Base-by-base conservation (phyloP, 2,113 vertebrate genomes). In the Symphodus melops region DNA sequence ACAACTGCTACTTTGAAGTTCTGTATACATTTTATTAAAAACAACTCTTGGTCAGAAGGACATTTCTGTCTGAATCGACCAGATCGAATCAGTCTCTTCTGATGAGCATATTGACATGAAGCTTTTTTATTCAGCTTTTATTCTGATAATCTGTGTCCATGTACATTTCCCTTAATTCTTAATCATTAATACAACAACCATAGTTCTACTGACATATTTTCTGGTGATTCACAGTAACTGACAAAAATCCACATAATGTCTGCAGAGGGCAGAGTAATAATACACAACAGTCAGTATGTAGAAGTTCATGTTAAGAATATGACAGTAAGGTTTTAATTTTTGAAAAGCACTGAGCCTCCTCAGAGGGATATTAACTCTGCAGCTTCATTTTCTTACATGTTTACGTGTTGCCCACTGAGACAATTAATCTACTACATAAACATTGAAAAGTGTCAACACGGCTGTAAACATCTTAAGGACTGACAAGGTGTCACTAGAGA, bases 281-380 rank as follows among this genome's bases (percentile, higher is more conserved):
- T 52, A 23, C 53, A 37, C 53, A n/a, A 36, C 10, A 21, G 46
- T 12, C 51, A 67, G 75, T 48, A 56, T 12, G 8, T 2, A 23
- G 13, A 41, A 66, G 66, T 56, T 66, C 64, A 59, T 77, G 65
- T 74, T 53, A 53, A 85, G 70, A 79, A 64, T 56, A 25, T n/a
- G n/a, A n/a, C 63, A 66, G 36, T 1, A 2, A 67, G 11, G 59
- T 51, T 44, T 68, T 8, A 11, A 74, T 71, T 53, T 71, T 25
- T 53, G 7, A 69, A 69, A 66, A 1, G 2, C 5, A 20, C 36
- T 44, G 52, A 21, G 57, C 6, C 25, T 59, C 20, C 21, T 41
- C 17, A 49, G 42, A 42, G 25, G 1, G 7, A 25, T 48, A 17
- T 9, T 61, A 37, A 52, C 41, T 20, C 12, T 23, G 33, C 1